phyloP scores from a whole-genome alignment of 1,140 invertebrate genomes.

The Aphaenogaster rudis region DNA sequence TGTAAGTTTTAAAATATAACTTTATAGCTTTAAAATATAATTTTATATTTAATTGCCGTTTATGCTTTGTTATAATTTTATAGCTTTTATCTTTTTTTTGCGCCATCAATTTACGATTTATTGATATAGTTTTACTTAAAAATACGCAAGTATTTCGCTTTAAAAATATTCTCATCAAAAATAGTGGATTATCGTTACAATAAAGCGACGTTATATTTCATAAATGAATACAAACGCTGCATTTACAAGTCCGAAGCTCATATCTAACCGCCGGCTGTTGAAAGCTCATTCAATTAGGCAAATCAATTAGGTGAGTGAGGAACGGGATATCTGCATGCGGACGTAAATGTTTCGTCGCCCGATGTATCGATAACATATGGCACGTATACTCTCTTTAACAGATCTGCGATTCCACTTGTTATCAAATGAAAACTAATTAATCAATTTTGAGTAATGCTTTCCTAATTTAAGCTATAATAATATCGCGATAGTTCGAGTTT shows the following conservation, averaged over 20 bases:
- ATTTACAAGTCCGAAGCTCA: conserved; percentile 37
- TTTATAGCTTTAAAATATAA: neutral
- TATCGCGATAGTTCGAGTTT: neutral
- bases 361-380: conserved; percentile 43
- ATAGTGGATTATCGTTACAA: neutral
- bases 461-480: neutral
- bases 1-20: neutral
- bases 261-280: conserved; percentile 23
- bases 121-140: conserved; percentile 4
- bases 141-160: neutral
- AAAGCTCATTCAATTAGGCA: conserved; percentile 58
- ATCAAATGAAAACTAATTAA: conserved; percentile 18
- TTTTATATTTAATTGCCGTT: too few relatives aligned
- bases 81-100: neutral
- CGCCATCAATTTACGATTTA: neutral
- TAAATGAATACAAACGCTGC: conserved; percentile 9
- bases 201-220: conserved; percentile 9
- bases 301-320: conserved; percentile 47
- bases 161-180: neutral
- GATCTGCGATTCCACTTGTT: neutral
- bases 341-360: conserved; percentile 31
- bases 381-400: conserved; percentile 10
- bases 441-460: conserved; percentile 23
- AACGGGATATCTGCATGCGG: conserved; percentile 29
- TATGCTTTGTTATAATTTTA: neutral